Base-by-base conservation (phyloP, 2,113 vertebrate genomes). In the Halcyon malimbica region DNA sequence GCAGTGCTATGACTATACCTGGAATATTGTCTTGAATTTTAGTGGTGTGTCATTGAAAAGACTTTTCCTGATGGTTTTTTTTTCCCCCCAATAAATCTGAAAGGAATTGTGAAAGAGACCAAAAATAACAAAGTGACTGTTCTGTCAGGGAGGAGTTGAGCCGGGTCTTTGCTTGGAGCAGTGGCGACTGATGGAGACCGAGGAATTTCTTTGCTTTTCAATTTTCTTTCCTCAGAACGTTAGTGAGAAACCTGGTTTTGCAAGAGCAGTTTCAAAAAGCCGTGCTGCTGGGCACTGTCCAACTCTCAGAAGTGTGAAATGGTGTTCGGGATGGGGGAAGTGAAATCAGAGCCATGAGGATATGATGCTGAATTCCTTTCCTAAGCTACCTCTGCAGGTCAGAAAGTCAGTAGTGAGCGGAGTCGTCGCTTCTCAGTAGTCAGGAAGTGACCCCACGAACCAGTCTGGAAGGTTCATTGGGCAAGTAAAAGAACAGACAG, bases 141-240 rank as follows among this genome's bases (percentile, higher is more conserved):
- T 73, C 11, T 11, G 3, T 15, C 7, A 9, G 39, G 78, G 46
- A 33, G 26, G 39, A 56, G 9, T 6, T 18, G 6, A 60, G 14
- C 2, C 2, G 12, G 21, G 28, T 14, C 68, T 56, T 35, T 39
- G 37, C 6, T 15, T 41, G 37, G 44, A 16, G 59, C 20, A 26
- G 75, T 6, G 42, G 10, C 73, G 42, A 1, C 29, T 56, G 63
- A 6, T 1, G 1, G 10, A 35, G 16, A n/a, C 14, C 0, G 0
- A 46, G 44, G 25, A 3, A 25, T 28, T 69, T 42, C 44, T 79
- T 68, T 73, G 65, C 29, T 69, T 62, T 57, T n/a, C 31, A 13
- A 5, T 21, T 5, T 89, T 24, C 24, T 24, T 17, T 53, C 63
- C 56, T 68, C 15, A 56, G 17, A 70, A 4, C 23, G 2, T 44